Evolutionary conservation across 30 jellyfish, hydroid and myxozoan species (phyloP).

Genomic region (Turritopsis dohrnii): DNA sequence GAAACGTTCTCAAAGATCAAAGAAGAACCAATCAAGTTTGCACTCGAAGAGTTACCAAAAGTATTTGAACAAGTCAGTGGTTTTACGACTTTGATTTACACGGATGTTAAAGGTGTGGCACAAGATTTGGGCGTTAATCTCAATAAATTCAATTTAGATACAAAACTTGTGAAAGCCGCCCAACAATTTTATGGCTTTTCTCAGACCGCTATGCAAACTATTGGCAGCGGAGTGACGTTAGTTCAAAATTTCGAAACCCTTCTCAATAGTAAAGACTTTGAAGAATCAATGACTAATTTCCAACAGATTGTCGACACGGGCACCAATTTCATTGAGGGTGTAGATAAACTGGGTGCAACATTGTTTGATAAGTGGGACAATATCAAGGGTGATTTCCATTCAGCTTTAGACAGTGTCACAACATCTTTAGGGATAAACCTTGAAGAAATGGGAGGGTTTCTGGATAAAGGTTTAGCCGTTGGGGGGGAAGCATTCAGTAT

Average conservation of each 20-base stretch:
- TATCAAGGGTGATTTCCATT: constrained; percentile 54
- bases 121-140: constrained; percentile 53
- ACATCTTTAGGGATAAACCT: constrained; percentile 62
- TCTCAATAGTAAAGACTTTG: constrained; percentile 62
- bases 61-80: constrained; percentile 52
- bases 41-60: constrained; percentile 76
- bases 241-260: constrained; percentile 53
- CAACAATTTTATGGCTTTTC: constrained; percentile 69
- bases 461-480: constrained; percentile 43
- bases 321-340: constrained; percentile 44
- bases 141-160: constrained; percentile 49
- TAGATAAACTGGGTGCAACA: constrained; percentile 58
- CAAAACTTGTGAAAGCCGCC: constrained; percentile 72
- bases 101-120: constrained; percentile 65
- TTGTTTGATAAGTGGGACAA: constrained; percentile 71
- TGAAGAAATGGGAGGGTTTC: constrained; percentile 57
- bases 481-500: constrained; percentile 47
- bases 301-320: constrained; percentile 61
- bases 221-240: constrained; percentile 59
- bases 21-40: constrained; percentile 80
- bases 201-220: constrained; percentile 61
- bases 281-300: constrained; percentile 65
- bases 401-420: constrained; percentile 46
- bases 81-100: constrained; percentile 35
- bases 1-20: constrained; percentile 71